Evolutionary conservation across 2,113 vertebrate genomes (phyloP).

Genomic region (Notothenia coriiceps): DNA sequence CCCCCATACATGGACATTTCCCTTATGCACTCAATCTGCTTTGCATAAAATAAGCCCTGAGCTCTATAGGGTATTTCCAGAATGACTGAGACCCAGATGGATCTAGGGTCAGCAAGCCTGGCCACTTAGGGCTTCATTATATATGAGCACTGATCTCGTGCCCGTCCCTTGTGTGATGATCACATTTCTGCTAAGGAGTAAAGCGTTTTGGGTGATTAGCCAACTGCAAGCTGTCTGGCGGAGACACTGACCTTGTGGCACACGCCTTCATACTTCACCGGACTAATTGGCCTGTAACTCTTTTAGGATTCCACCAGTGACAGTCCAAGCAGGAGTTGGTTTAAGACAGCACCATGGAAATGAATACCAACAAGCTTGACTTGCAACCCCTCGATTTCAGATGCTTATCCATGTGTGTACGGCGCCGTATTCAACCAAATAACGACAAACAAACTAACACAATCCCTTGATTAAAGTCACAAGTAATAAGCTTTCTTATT

Average conservation of each 20-base stretch:
- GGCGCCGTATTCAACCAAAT: background rate
- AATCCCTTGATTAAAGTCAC: background rate
- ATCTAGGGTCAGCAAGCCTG: background rate
- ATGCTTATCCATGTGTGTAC: background rate
- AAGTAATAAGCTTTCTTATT: background rate
- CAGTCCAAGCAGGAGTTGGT: slow-evolving; percentile 24
- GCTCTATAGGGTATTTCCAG: slow-evolving; percentile 3
- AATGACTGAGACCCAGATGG: slow-evolving; percentile 15
- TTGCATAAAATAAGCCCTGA: slow-evolving; percentile 41
- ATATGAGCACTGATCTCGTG: slow-evolving; percentile 21
- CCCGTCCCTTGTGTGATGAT: slow-evolving; percentile 38
- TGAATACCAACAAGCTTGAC: slow-evolving; percentile 8
- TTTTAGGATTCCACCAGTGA: slow-evolving; percentile 41
- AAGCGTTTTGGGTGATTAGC: slow-evolving; percentile 58
- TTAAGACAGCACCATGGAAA: slow-evolving; percentile 13
- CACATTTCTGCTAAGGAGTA: slow-evolving; percentile 43
- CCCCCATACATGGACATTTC: background rate
- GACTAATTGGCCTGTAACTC: slow-evolving; percentile 69
- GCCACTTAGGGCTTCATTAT: slow-evolving; percentile 36
- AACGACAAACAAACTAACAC: background rate
- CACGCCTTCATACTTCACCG: slow-evolving; percentile 51
- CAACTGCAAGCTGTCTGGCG: slow-evolving; percentile 51
- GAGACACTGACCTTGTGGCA: slow-evolving; percentile 46
- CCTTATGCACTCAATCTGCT: slow-evolving; percentile 24
- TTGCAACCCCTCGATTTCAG: slow-evolving; percentile 7